Evolutionary conservation across 2,797 vertebrate genomes (phyloP).

Genomic region (Fistularia commersonii): DNA sequence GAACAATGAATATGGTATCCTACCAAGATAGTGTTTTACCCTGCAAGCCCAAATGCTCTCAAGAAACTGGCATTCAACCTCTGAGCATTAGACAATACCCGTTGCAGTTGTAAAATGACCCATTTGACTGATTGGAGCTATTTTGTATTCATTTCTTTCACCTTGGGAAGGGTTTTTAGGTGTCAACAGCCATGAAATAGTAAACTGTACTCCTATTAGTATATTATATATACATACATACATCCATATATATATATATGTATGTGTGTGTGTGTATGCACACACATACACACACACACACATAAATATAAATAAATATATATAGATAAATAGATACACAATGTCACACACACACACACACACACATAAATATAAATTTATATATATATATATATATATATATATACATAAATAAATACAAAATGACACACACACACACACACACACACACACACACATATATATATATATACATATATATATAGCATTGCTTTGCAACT

Average conservation of each 20-base stretch:
- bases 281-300: too few species aligned
- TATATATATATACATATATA: too few species aligned
- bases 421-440: too few species aligned
- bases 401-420: too few species aligned
- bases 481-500: too few species aligned
- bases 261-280: constrained; percentile 5
- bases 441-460: too few species aligned
- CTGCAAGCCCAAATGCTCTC: constrained; percentile 20
- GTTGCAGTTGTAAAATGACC: constrained; percentile 18
- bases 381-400: too few species aligned
- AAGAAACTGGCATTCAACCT: constrained; percentile 31
- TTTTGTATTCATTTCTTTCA: constrained; percentile 39
- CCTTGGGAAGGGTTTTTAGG: constrained; percentile 14
- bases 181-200: neutral
- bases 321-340: too few species aligned
- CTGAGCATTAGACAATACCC: constrained; percentile 30
- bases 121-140: constrained; percentile 33
- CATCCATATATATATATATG: neutral
- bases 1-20: constrained; percentile 36
- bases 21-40: constrained; percentile 10
- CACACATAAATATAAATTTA: too few species aligned
- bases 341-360: too few species aligned
- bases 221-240: neutral
- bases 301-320: too few species aligned
- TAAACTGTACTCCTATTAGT: too few species aligned